Conservation (phyloP, 2,888 invertebrate species). For the Drosophila cyrtoloma region DNA sequence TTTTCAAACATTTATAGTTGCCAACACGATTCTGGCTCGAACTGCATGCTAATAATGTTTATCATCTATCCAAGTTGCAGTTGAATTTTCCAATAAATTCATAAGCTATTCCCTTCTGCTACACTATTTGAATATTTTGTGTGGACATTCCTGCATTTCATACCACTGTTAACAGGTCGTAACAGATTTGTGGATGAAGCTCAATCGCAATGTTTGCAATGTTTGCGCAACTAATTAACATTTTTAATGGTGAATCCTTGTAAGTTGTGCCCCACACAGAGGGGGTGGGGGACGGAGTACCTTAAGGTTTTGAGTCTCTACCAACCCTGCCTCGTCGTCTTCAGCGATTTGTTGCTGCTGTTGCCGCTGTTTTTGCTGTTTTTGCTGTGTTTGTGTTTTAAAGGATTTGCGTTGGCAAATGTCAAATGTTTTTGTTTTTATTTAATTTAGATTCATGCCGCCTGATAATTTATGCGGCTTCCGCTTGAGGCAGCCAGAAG, state of each 20-base stretch:
- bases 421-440: conserved; percentile 76
- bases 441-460: conserved; percentile 75
- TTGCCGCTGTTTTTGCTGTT: background rate
- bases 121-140: background rate
- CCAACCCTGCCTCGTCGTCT: background rate
- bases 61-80: background rate
- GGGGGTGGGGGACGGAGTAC: conserved; percentile 22
- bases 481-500: conserved; percentile 33
- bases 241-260: conserved; percentile 85
- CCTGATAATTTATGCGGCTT: conserved; percentile 74
- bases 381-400: conserved; percentile 57
- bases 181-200: conserved; percentile 49
- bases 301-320: conserved; percentile 16
- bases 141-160: background rate
- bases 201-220: conserved; percentile 66
- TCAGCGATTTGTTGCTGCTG: background rate
- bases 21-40: too few relatives aligned
- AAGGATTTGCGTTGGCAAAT: conserved; percentile 73
- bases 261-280: conserved; percentile 58
- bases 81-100: fast-evolving
- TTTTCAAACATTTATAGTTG: too few relatives aligned
- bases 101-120: background rate
- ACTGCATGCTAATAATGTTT: too few relatives aligned
- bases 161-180: conserved; percentile 46
- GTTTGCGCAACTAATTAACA: conserved; percentile 84